Conservation (phyloP, 2,888 invertebrate genomes). For the Macaria liturata region DNA sequence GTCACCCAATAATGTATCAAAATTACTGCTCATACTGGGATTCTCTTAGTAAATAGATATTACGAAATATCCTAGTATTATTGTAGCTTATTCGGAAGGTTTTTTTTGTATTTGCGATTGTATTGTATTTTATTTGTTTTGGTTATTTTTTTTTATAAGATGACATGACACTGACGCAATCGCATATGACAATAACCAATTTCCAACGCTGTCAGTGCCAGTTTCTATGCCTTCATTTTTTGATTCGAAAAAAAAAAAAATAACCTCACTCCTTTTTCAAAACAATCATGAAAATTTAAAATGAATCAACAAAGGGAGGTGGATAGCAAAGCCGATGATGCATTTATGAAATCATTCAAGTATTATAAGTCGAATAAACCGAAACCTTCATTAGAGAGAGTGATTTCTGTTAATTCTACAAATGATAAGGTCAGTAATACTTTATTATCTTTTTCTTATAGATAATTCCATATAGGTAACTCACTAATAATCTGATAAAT, state of each 20-base stretch:
- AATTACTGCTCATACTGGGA: conserved; percentile 11
- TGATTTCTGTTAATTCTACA: conserved; percentile 80
- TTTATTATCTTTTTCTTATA: neutral
- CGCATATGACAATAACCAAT: no score
- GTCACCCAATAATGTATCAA: neutral
- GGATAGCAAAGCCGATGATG: conserved; percentile 38
- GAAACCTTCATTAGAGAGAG: conserved; percentile 84
- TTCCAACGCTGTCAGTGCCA: neutral
- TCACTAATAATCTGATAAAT: conserved; percentile 6
- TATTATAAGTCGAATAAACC: conserved; percentile 89
- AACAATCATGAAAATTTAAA: conserved; percentile 6
- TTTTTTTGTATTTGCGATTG: no score
- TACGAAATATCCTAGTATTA: no score
- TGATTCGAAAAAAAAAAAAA: neutral
- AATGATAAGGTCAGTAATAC: conserved; percentile 42
- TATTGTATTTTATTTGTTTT: no score
- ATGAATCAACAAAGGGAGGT: conserved; percentile 33
- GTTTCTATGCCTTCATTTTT: no score
- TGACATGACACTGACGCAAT: no score
- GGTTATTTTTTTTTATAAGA: no score
- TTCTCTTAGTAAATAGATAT: neutral
- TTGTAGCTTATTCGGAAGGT: no score
- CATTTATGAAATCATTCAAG: conserved; percentile 89
- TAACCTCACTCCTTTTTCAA: neutral
- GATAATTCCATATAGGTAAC: no score